Evolutionary conservation across 2,797 vertebrate genomes (phyloP), one percentile per base, ranked within the genome.

Genomic region (Clangula hyemalis): DNA sequence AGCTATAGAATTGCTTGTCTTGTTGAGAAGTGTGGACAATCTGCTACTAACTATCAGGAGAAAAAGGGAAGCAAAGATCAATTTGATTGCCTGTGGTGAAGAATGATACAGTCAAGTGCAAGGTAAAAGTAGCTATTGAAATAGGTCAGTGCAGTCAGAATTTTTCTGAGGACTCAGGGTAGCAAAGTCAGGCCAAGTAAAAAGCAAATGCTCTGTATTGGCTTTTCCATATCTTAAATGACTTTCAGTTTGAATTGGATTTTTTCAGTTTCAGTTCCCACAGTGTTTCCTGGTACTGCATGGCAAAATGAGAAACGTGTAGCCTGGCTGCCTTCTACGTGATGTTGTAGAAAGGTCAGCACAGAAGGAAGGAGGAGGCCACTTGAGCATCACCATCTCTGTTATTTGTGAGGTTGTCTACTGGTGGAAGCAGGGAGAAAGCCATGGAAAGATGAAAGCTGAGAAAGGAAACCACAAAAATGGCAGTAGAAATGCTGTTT

Each of bases 101-200:
- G 74, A 74, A 65, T 54, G 95, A 85, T 64, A 70, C 22, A 61
- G 68, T 70, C 43, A 79, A 91, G 39, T 82, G 49, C 53, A 74
- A 74, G 43, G 74, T 86, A 85, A 86, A 94, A 87, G 80, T 69
- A 85, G 72, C 77, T 96, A 28, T 47, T 95, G 90, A 94, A 89
- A 87, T 58, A 77, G 91, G 83, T 82, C 87, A 90, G 32, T 66
- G 30, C 64, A 0, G 3, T 68, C 66, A 75, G 76, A 93, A 85
- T 91, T 82, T 89, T n/a, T 89, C 57, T 51, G 77, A 88, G 66
- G 83, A 76, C 53, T 4, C 6, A 0, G 49, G 22, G 62, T 91
- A 41, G 71, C 79, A 79, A 92, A 93, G 85, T 92, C 82, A 82
- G 36, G 30, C 39, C 47, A 87, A 95, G 88, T 69, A 70, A 86